Conservation (phyloP, 2,113 vertebrate genomes). For the Paedocypris sp. region DNA sequence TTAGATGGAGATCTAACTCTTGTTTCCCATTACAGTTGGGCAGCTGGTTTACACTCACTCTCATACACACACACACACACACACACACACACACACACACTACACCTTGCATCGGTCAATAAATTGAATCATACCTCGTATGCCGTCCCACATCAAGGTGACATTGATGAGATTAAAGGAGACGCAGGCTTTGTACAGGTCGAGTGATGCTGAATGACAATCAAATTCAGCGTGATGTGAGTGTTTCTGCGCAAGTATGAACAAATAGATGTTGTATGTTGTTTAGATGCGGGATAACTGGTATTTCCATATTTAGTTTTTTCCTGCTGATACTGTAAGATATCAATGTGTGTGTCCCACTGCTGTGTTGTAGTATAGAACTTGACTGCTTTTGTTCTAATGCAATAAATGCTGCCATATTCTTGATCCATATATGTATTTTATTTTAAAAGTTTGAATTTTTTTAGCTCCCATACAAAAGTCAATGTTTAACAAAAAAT, state of each 20-base stretch:
- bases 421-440: no score
- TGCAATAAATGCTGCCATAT: no score
- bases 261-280: no score
- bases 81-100: conserved; percentile 1
- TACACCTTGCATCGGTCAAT: conserved; percentile 12
- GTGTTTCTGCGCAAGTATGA: background rate
- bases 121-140: background rate
- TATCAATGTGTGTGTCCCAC: no score
- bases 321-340: no score
- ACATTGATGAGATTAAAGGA: background rate
- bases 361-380: no score
- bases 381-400: no score
- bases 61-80: background rate
- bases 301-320: no score
- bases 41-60: background rate
- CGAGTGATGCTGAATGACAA: background rate
- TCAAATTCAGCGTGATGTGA: background rate
- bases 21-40: background rate
- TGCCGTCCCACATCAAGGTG: background rate
- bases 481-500: no score
- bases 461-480: no score
- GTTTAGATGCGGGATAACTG: no score
- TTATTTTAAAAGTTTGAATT: no score
- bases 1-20: conserved; percentile 25
- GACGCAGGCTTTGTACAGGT: background rate